Base-by-base conservation (phyloP, 1,140 invertebrate species). In the Drosophila miranda region DNA sequence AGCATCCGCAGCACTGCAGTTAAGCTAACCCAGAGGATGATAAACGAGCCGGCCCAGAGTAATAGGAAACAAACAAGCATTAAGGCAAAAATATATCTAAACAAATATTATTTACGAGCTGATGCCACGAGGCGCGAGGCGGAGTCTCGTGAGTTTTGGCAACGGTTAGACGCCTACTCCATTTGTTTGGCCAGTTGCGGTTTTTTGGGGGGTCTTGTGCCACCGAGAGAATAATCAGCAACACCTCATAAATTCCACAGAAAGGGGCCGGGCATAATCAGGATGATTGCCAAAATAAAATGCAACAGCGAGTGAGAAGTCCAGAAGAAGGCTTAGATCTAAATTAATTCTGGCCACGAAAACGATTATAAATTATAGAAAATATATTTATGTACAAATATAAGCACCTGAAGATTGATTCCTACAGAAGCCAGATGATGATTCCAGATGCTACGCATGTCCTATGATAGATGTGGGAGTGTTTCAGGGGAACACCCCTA, bases 61-160 rank as follows among this genome's bases (percentile, higher is more conserved):
- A 81, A 73, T 81, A 79, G 77, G 63, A 76, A 81, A 69, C 78
- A 73, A 81, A 75, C 81, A 60, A 86, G 81, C 74, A 86, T 84
- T 84, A 86, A 68, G 61, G 57, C 61, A 74, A 78, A 74, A 62
- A 70, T 75, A 80, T 80, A 50, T 84, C 81, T 74, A 86, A 86
- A 67, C 82, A 86, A 86, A 87, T 70, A 78, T 70, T 78, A 86
- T 86, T 86, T 86, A 86, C 80, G 74, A 55, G 69, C 56, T 54
- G 53, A 48, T 38, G 48, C 54, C 26, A 46, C 7, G 30, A 30
- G 34, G 52, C 14, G 26, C 51, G 26, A 21, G 21, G 14, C 42
- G 41, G 59, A 23, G 21, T 43, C 54, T 55, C 45, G 41, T 42
- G 59, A 60, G 46, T 75, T 84, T 84, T 82, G 81, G 81, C 81